Conservation (phyloP, 2,797 vertebrate genomes). For the Onychomys leucogaster region DNA sequence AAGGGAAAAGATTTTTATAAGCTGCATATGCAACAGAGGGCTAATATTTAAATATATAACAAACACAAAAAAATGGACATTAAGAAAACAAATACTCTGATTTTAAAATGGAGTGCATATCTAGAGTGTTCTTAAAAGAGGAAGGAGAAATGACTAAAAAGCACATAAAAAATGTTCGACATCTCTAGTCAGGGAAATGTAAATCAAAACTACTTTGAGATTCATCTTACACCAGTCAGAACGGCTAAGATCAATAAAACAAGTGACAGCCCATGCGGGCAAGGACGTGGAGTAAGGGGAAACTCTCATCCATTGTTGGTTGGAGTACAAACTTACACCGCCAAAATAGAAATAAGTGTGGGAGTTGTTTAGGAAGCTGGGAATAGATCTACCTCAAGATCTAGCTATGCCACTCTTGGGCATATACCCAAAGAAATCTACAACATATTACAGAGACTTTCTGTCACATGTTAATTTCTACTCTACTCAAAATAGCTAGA, state of each 20-base stretch:
- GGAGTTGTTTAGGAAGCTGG: neutral
- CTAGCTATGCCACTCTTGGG: neutral
- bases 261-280: neutral
- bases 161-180: neutral
- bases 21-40: neutral
- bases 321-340: neutral
- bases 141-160: neutral
- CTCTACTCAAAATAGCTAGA: neutral
- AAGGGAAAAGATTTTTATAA: too few relatives aligned
- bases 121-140: neutral
- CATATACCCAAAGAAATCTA: neutral
- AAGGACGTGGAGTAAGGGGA: neutral
- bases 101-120: neutral
- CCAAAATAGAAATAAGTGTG: neutral
- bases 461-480: neutral
- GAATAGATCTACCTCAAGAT: neutral
- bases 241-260: neutral
- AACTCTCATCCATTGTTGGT: neutral
- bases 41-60: neutral
- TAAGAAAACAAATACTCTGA: neutral
- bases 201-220: neutral
- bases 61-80: neutral
- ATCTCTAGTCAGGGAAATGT: neutral
- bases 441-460: too few relatives aligned
- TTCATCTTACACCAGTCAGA: neutral